Conservation (phyloP, 2,113 vertebrate species). For the Todiramphus chloris region DNA sequence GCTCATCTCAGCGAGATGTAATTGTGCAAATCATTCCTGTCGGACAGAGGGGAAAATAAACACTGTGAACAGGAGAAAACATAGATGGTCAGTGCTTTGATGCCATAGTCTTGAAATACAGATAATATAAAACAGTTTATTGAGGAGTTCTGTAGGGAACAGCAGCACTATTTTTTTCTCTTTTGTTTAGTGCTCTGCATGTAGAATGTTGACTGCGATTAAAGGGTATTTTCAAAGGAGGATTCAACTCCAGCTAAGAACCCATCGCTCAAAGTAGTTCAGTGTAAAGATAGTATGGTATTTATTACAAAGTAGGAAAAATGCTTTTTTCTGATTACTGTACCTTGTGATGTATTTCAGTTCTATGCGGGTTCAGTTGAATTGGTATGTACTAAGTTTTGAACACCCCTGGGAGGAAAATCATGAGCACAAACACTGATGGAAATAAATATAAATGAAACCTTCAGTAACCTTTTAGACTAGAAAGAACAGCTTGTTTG, state of each 20-base stretch:
- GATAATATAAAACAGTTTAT: not conserved
- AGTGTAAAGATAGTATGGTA: not conserved
- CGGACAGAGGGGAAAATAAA: not conserved
- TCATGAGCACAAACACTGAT: not conserved
- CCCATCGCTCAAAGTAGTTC: not conserved
- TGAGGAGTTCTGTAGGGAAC: not conserved
- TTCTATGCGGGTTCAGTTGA: not conserved
- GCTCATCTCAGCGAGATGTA: not conserved
- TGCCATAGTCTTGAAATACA: not conserved
- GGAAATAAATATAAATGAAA: not conserved
- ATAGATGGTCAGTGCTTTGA: not conserved
- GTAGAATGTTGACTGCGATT: not conserved
- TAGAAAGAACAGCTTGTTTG: not conserved
- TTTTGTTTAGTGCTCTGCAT: not conserved
- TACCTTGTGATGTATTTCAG: not conserved
- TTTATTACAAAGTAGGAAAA: not conserved
- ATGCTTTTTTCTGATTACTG: not conserved
- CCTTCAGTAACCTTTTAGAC: not conserved
- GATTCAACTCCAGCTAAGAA: not conserved
- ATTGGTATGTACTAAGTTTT: not conserved
- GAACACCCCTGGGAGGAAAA: not conserved
- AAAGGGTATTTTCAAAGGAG: not conserved
- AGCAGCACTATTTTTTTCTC: not conserved
- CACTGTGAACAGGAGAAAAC: not conserved
- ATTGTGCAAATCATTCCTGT: not conserved